Evolutionary conservation across 2,113 vertebrate species (phyloP), one percentile per base, ranked within the genome.

Genomic region (Sceloporus undulatus): DNA sequence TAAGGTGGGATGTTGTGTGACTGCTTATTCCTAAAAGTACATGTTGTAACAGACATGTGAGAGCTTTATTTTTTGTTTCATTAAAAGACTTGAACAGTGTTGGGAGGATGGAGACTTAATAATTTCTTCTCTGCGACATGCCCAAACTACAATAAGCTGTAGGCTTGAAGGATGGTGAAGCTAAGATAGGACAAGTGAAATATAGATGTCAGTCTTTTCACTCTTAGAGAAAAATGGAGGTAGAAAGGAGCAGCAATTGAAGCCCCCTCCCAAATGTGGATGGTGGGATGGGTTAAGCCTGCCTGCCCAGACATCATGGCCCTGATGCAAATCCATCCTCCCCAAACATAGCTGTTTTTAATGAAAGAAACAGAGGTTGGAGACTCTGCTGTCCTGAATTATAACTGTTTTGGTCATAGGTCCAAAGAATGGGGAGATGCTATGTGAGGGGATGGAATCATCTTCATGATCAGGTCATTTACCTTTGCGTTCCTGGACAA

Each of bases 41-140:
- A 5, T 70, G 14, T 54, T 8, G 23, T 25, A 34, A 76, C 1
- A n/a, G n/a, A 75, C 1, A 27, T 1, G 10, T 3, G 10, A 29
- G 68, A 70, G 9, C 23, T 71, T 71, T 71, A 71, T 66, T 73
- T 84, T 84, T 54, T 84, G n/a, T 71, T 56, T 84, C 71, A 34
- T 73, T 52, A 73, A 54, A 73, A 73, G 14, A 84, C 73, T 40
- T 71, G 23, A 34, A 85, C 19, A 38, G 14, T 40, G 34, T 27
- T 83, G 68, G 16, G 16, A 83, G 29, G 38, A 59, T 56, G 52
- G 14, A 23, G 2, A 13, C 9, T 23, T 52, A 70, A 70, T 2
- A 19, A 5, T 62, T 18, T 59, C 21, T 16, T 7, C 34, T 34
- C 52, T n/a, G 48, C n/a, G 5, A 18, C n/a, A 59, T 62, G 34